A percentile compares a stretch with the other conserved stretches of the same genome.
Conservation (phyloP, 2,113 vertebrate species). For the Urocynchramus pylzowi region DNA sequence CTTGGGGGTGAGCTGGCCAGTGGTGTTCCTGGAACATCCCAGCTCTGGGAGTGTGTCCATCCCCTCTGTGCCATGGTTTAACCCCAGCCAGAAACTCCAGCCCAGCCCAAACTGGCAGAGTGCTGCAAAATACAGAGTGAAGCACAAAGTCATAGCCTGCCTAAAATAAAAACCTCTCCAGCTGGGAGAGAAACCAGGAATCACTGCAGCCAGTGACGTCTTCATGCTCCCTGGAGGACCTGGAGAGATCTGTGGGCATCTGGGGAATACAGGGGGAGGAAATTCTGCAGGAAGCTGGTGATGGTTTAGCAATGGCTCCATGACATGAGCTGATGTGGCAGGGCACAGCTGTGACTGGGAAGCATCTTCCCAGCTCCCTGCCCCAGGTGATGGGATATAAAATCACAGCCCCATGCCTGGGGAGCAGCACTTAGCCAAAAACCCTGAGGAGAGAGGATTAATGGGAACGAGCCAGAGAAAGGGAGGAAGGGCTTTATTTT, state of each 20-base stretch:
- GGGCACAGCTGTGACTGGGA: background rate
- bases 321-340: background rate
- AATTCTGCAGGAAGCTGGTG: background rate
- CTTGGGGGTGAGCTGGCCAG: background rate
- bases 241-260: background rate
- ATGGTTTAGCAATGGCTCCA: background rate
- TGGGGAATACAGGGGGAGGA: background rate
- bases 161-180: background rate
- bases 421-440: background rate
- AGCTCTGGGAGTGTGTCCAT: fast-evolving
- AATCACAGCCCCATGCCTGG: background rate
- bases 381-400: background rate
- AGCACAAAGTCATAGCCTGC: background rate
- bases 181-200: background rate
- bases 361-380: background rate
- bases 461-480: background rate
- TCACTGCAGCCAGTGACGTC: background rate
- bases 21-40: background rate
- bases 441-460: background rate
- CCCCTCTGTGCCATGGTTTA: fast-evolving
- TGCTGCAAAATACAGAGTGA: background rate
- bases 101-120: background rate
- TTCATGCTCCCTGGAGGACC: background rate
- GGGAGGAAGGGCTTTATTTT: background rate
- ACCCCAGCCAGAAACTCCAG: background rate